phyloP scores from a whole-genome alignment of 2,888 invertebrate species.

The Drosophila austrosaltans region DNA sequence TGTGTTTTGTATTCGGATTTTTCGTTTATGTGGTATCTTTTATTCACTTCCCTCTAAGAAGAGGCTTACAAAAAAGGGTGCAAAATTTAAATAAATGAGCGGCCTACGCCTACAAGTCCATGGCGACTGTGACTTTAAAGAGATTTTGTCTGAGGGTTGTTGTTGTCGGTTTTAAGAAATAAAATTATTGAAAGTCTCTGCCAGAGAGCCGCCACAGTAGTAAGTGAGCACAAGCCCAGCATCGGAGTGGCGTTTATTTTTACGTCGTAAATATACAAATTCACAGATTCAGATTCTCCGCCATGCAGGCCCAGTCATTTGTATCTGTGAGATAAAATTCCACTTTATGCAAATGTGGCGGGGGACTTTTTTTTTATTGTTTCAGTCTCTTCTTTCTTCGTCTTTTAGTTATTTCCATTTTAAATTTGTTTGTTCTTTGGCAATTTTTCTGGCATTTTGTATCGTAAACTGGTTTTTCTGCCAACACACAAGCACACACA shows the following conservation, averaged over 20 bases:
- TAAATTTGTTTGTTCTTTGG: constrained; percentile 65
- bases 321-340: constrained; percentile 59
- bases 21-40: background rate
- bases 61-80: constrained; percentile 32
- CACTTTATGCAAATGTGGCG: constrained; percentile 77
- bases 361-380: constrained; percentile 51
- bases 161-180: constrained; percentile 58
- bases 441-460: constrained; percentile 52
- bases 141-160: constrained; percentile 13
- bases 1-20: background rate
- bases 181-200: constrained; percentile 76
- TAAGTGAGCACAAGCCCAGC: background rate
- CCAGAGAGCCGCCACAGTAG: constrained; percentile 36
- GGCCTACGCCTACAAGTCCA: constrained; percentile 49
- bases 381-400: constrained; percentile 39
- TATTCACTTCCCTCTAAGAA: background rate
- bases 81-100: constrained; percentile 45
- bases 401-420: constrained; percentile 70
- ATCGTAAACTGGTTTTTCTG: constrained; percentile 74
- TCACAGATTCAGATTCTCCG: constrained; percentile 47
- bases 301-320: constrained; percentile 22
- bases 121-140: constrained; percentile 18
- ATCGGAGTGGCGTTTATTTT: constrained; percentile 68
- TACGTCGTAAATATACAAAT: constrained; percentile 79
- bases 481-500: constrained; percentile 51